Conservation (phyloP, 2,113 vertebrate species). For the Gorsachius goisagi region DNA sequence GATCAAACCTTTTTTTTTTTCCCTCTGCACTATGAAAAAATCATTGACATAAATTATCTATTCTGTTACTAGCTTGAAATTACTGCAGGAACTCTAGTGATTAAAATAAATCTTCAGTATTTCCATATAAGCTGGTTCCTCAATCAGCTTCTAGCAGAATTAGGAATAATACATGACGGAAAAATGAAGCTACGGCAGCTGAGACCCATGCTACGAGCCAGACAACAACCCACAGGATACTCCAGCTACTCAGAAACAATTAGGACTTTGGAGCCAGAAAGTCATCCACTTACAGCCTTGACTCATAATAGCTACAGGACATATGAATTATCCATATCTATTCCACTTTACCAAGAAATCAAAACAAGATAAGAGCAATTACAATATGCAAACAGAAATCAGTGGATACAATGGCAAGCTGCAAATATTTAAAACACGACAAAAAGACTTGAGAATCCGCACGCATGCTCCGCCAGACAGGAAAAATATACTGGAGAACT, state of each 20-base stretch:
- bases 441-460: constrained; percentile 43
- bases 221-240: constrained; percentile 74
- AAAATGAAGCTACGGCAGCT: constrained; percentile 74
- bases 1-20: background rate
- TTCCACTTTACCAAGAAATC: constrained; percentile 67
- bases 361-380: constrained; percentile 67
- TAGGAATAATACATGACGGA: constrained; percentile 72
- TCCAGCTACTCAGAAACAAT: constrained; percentile 71
- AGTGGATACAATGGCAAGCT: constrained; percentile 9
- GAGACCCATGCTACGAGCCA: constrained; percentile 71
- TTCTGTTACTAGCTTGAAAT: constrained; percentile 53
- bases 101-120: constrained; percentile 70
- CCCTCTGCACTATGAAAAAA: background rate
- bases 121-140: constrained; percentile 68
- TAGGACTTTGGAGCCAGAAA: constrained; percentile 72
- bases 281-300: constrained; percentile 61
- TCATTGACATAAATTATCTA: constrained; percentile 27
- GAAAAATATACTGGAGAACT: constrained; percentile 40
- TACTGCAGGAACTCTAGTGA: constrained; percentile 64
- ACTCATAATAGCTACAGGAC: constrained; percentile 69
- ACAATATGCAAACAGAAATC: constrained; percentile 56
- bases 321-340: constrained; percentile 68
- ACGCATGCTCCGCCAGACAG: constrained; percentile 15
- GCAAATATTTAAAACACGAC: constrained; percentile 45
- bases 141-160: constrained; percentile 66